A percentile compares a stretch with the other conserved stretches of the same genome.
Conservation (phyloP, 2,113 vertebrate genomes). For the Vulpes ferrilata region DNA sequence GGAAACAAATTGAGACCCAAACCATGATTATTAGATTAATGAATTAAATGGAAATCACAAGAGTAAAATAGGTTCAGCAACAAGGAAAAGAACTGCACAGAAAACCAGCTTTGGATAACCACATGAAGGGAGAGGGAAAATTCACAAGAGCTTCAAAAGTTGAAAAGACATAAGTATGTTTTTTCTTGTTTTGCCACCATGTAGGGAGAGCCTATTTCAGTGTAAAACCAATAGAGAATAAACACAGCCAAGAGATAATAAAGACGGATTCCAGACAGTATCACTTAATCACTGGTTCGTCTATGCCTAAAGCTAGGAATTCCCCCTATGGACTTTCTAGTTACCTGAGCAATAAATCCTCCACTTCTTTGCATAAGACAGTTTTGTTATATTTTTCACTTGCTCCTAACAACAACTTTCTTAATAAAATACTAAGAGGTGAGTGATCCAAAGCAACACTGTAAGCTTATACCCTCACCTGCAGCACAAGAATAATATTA, state of each 20-base stretch:
- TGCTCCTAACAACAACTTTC: slow-evolving; percentile 12
- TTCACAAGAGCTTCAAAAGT: not conserved
- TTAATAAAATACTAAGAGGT: not conserved
- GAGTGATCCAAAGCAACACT: not conserved
- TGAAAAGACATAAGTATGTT: not conserved
- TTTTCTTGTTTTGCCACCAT: not conserved
- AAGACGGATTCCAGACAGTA: not conserved
- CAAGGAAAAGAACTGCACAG: not conserved
- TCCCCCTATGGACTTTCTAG: not conserved
- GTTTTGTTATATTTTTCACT: slow-evolving; percentile 19
- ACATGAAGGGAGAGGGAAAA: not conserved
- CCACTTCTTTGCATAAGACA: not conserved
- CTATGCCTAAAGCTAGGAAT: not conserved
- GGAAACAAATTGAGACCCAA: slow-evolving; percentile 37
- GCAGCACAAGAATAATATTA: not conserved
- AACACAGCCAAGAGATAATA: not conserved
- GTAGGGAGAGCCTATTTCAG: not conserved
- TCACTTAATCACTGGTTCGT: not conserved
- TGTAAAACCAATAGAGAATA: not conserved
- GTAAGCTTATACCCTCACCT: not conserved
- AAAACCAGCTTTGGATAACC: not conserved
- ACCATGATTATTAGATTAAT: slow-evolving; percentile 22
- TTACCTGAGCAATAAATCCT: not conserved
- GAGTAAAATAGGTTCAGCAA: not conserved
- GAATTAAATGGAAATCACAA: slow-evolving; percentile 25